A percentile compares a stretch with the other conserved stretches of the same genome.
phyloP scores from a whole-genome alignment of 1,140 invertebrate genomes.

The Drosophila tropicalis region DNA sequence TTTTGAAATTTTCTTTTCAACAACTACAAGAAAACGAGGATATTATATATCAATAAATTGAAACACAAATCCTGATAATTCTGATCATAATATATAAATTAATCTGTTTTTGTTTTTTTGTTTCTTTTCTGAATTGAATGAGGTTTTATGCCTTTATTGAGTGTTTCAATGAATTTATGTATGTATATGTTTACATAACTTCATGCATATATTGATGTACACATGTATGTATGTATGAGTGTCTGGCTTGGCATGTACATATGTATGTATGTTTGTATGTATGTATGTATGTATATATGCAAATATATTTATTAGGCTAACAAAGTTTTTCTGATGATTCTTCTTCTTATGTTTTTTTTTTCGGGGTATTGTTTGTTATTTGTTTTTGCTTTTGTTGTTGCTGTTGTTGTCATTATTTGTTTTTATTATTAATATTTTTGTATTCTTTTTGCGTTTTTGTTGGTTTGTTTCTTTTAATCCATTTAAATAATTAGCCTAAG shows the following conservation, averaged over 20 bases:
- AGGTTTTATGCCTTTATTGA: no score
- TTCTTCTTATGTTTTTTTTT: not conserved
- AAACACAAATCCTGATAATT: no score
- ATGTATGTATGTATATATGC: conserved; percentile 16
- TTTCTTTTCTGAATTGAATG: no score
- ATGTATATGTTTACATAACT: no score
- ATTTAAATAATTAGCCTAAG: conserved; percentile 19
- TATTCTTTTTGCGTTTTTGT: not conserved
- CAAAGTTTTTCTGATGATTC: not conserved
- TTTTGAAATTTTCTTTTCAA: no score
- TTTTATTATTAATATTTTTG: not conserved
- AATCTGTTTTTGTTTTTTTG: no score
- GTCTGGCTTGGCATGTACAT: not conserved
- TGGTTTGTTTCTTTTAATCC: conserved; percentile 10
- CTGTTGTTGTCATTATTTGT: not conserved
- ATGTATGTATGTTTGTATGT: conserved; percentile 19
- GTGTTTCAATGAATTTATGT: no score
- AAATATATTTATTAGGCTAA: not conserved
- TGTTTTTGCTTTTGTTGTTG: not conserved
- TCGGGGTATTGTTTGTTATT: not conserved
- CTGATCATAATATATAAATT: no score
- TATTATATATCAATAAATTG: no score
- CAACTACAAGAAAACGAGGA: no score
- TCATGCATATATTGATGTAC: not conserved
- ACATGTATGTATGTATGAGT: not conserved